These are phyloP conservation scores for Macquaria ambigua DNA, from an alignment of 2,113 vertebrate species.

Conservation along the genomic window DNA sequence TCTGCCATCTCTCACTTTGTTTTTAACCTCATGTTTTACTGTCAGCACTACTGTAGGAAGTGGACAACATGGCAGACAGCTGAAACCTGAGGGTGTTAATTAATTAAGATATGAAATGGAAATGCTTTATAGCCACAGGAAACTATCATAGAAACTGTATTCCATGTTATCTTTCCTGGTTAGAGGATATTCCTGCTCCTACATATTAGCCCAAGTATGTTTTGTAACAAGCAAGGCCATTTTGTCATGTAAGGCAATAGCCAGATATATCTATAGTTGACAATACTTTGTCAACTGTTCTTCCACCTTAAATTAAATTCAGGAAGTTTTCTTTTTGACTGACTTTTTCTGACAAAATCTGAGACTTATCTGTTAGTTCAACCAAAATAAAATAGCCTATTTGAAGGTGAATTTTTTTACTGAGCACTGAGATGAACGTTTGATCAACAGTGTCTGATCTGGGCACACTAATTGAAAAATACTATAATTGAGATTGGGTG, in stretches of 20 bases:
- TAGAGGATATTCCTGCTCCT: background rate
- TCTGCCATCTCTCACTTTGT: constrained; percentile 48
- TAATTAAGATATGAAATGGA: constrained; percentile 20
- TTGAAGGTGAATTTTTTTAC: background rate
- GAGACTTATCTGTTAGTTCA: background rate
- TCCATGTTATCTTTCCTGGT: background rate
- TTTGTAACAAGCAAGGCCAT: background rate
- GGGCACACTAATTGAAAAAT: background rate
- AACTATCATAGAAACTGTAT: background rate
- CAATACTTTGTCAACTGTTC: background rate
- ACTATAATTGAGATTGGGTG: background rate
- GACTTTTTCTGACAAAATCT: background rate
- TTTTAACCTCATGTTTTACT: constrained; percentile 46
- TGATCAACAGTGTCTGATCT: background rate
- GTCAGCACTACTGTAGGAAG: constrained; percentile 16
- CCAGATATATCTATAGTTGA: background rate
- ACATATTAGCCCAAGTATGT: background rate
- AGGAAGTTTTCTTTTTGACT: background rate
- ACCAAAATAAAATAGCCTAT: background rate
- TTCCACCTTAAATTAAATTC: background rate
- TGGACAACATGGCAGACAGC: background rate
- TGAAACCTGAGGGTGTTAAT: background rate
- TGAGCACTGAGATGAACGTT: background rate
- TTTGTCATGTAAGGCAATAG: background rate
- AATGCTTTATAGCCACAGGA: constrained; percentile 20